Base-by-base conservation (phyloP, 1,140 invertebrate species). In the Ceratina australensis region DNA sequence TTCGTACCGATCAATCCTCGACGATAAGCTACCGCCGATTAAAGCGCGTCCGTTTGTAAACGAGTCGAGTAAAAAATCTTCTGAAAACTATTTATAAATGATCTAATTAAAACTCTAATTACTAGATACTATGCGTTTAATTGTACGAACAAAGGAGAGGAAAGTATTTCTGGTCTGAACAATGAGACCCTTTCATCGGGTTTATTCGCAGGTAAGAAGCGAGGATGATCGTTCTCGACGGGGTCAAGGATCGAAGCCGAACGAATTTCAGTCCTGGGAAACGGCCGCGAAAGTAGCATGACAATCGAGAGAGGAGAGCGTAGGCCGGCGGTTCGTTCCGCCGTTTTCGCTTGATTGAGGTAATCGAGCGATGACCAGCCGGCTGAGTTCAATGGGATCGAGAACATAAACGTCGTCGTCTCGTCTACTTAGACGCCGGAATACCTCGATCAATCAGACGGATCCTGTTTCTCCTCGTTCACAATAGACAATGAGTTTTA, bases 321-420 rank as follows among this genome's bases (percentile, higher is more conserved):
- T 15, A 33, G 47, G 20, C 47, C 15, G n/a, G 15, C 15, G n/a
- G 15, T 76, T 42, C 20, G 56, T 69, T 69, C 26, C 73, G 16
- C 12, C 63, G 22, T 57, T 74, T 74, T 74, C 52, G 63, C 47
- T 67, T 67, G 50, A 59, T 74, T 24, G 28, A 16, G 26, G 20
- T 52, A 77, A 76, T 68, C 24, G 47, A 54, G 47, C 47, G 12
- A 20, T 42, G 24, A 2, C 12, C 3, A 42, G 12, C 50, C n/a
- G 10, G 22, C 0, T 0, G 26, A 16, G 33, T n/a, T 49, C 12
- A 63, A 76, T 26, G 42, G 28, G n/a, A 50, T 56, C 22, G 49
- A 49, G 72, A 52, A 42, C 33, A 2, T 28, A 18, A 47, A 42
- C 20, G 24, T 13, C 8, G 18, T 63, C 67, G 3, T 22, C 26